Percentiles rank a stretch among this genome's conserved stretches.
Evolutionary conservation across 2,113 vertebrate genomes (phyloP).

Genomic region (Ancistrus triradiatus): DNA sequence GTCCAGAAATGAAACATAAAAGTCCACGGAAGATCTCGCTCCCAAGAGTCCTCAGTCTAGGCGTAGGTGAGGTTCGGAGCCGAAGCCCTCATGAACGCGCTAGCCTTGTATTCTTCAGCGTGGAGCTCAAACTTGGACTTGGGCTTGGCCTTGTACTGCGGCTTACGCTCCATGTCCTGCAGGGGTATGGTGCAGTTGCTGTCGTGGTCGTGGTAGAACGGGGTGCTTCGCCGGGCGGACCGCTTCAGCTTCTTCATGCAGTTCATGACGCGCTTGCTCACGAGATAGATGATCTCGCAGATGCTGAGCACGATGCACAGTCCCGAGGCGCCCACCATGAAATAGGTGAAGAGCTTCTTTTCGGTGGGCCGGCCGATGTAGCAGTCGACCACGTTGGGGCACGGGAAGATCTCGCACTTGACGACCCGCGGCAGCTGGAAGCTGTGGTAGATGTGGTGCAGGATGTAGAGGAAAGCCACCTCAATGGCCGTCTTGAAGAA

Average conservation of each 20-base stretch:
- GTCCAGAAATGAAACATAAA: neutral
- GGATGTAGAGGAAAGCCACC: constrained; percentile 75
- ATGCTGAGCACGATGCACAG: constrained; percentile 81
- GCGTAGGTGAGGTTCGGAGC: constrained; percentile 59
- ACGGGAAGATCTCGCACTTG: constrained; percentile 70
- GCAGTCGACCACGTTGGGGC: constrained; percentile 81
- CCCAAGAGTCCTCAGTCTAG: neutral
- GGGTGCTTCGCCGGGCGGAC: neutral
- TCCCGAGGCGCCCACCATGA: constrained; percentile 79
- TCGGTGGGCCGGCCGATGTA: constrained; percentile 81
- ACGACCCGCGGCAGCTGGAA: constrained; percentile 77
- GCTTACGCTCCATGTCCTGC: constrained; percentile 34
- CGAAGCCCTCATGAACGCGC: constrained; percentile 59
- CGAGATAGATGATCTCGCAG: constrained; percentile 77
- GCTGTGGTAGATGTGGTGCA: constrained; percentile 75
- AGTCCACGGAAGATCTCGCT: neutral
- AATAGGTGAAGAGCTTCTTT: constrained; percentile 84
- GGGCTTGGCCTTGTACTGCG: constrained; percentile 35
- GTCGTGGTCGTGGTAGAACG: constrained; percentile 45
- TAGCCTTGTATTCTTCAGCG: neutral
- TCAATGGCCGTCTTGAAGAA: constrained; percentile 77
- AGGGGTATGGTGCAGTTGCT: constrained; percentile 35
- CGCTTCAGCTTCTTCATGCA: constrained; percentile 39
- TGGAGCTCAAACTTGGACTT: constrained; percentile 37
- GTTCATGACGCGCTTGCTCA: constrained; percentile 66